Percentiles rank a stretch among this genome's conserved stretches.
Conservation (phyloP, 2,797 vertebrate species). For the Emys orbicularis region DNA sequence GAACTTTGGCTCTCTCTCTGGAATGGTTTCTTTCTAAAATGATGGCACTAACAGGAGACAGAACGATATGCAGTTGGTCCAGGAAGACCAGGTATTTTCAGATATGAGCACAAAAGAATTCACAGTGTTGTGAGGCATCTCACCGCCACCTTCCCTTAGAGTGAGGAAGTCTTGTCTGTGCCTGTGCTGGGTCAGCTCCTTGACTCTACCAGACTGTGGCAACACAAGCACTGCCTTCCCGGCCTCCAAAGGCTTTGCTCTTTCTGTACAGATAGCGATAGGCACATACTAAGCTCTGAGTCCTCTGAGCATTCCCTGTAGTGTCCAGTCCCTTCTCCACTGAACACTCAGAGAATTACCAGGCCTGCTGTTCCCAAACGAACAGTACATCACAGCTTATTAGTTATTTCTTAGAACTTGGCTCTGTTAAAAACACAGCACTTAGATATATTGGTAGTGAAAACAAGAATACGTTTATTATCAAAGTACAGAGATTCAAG, state of each 20-base stretch:
- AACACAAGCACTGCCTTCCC: background rate
- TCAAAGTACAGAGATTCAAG: background rate
- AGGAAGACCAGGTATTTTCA: background rate
- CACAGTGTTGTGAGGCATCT: background rate
- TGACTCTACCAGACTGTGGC: too few relatives aligned
- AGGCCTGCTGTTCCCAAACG: background rate
- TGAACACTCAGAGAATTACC: background rate
- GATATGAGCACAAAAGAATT: background rate
- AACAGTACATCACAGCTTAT: background rate
- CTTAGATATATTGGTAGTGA: background rate
- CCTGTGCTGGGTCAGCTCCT: too few relatives aligned
- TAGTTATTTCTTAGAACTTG: background rate
- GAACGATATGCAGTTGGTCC: background rate
- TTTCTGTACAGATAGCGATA: background rate
- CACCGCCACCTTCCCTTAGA: background rate
- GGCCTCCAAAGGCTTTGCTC: too few relatives aligned
- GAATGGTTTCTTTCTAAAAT: background rate
- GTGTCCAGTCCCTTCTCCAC: background rate
- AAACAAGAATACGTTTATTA: background rate
- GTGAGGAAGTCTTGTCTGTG: background rate
- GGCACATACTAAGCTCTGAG: background rate
- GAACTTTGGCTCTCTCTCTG: slow-evolving; percentile 41
- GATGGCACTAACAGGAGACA: background rate
- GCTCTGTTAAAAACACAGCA: background rate
- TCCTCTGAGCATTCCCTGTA: background rate